Conservation (phyloP, 2,888 invertebrate species). For the Agrilus mali region DNA sequence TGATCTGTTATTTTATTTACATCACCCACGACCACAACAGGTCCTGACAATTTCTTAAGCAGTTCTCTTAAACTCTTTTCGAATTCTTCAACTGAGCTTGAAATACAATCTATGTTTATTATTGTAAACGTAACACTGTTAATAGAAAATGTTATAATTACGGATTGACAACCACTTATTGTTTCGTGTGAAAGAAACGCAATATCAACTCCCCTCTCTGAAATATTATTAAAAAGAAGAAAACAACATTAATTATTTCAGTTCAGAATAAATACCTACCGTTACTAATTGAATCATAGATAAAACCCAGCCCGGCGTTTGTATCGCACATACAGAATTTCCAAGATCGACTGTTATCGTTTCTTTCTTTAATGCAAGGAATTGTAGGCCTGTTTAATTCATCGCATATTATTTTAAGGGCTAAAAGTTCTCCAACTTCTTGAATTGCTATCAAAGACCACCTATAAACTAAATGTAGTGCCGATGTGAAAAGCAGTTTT, state of each 20-base stretch:
- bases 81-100: too few relatives aligned
- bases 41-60: too few relatives aligned
- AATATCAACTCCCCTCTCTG: constrained; percentile 5
- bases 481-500: too few relatives aligned
- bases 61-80: too few relatives aligned
- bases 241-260: constrained; percentile 1
- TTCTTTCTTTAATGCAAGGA: constrained; percentile 51
- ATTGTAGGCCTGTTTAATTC: constrained; percentile 54
- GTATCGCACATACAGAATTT: constrained; percentile 38
- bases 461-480: constrained; percentile 30
- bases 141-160: not conserved
- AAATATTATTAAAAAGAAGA: not conserved
- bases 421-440: constrained; percentile 53
- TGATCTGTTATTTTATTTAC: too few relatives aligned
- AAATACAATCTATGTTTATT: too few relatives aligned
- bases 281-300: constrained; percentile 33
- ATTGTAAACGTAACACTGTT: too few relatives aligned
- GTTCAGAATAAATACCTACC: constrained; percentile 8
- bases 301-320: constrained; percentile 31
- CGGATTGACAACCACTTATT: constrained; percentile 7
- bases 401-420: constrained; percentile 55
- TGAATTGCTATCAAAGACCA: constrained; percentile 63
- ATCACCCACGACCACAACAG: too few relatives aligned
- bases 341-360: constrained; percentile 53
- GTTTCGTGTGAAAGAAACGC: constrained; percentile 7